Evolutionary conservation across 2,113 vertebrate species (phyloP).

Genomic region (Apodemus sylvaticus): DNA sequence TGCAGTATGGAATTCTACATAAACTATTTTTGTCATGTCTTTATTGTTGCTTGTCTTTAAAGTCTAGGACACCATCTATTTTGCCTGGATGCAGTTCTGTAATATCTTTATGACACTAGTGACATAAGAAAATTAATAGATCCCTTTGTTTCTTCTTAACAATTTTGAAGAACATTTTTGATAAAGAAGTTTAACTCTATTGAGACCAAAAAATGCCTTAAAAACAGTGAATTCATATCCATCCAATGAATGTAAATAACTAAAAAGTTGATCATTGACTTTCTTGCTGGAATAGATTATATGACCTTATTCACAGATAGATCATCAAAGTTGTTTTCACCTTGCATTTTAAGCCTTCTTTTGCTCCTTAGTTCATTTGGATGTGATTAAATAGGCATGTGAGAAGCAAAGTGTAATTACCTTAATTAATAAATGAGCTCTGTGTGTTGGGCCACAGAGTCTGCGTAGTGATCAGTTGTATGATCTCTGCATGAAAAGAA

Average conservation of each 20-base stretch:
- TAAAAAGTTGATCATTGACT: not conserved
- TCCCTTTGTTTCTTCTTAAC: not conserved
- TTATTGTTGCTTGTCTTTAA: not conserved
- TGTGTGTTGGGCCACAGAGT: not conserved
- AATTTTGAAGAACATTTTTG: conserved; percentile 13
- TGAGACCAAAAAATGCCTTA: not conserved
- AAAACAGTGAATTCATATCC: not conserved
- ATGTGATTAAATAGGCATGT: not conserved
- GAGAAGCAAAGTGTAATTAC: not conserved
- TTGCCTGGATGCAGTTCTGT: conserved; percentile 35
- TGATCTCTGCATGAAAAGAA: conserved; percentile 8
- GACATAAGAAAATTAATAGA: not conserved
- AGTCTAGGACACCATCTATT: not conserved
- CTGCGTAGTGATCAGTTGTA: conserved; percentile 15
- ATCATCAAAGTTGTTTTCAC: not conserved
- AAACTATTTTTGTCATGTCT: not conserved
- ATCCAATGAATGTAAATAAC: not conserved
- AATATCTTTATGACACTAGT: conserved; percentile 15
- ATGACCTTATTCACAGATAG: not conserved
- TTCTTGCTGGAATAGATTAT: not conserved
- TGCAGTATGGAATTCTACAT: not conserved
- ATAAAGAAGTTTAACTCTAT: not conserved
- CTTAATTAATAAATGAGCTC: not conserved
- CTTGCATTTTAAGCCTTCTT: not conserved
- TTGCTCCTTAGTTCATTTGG: not conserved